These are phyloP conservation scores for Acanthoscelides obtectus DNA, from an alignment of 2,888 invertebrate species.

Conservation along the genomic window DNA sequence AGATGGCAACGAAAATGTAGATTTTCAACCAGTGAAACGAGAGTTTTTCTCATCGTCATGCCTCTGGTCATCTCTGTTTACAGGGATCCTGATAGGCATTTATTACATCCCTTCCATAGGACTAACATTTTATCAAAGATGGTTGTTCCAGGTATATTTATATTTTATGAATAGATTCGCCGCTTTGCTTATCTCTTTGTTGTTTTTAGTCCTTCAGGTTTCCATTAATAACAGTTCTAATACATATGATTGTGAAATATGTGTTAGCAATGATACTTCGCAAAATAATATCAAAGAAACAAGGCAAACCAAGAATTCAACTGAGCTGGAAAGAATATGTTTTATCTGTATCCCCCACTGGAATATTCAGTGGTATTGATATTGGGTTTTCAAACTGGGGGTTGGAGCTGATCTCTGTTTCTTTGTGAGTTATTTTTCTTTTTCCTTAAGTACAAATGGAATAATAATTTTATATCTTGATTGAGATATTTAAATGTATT, in stretches of 20 bases:
- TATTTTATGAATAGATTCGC: not conserved
- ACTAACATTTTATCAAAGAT: constrained; percentile 95
- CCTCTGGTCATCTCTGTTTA: constrained; percentile 42
- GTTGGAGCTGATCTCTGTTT: constrained; percentile 88
- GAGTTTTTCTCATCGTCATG: constrained; percentile 39
- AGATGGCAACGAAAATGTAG: constrained; percentile 31
- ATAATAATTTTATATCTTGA: too few relatives aligned
- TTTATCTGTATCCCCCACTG: constrained; percentile 77
- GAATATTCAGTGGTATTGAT: constrained; percentile 91
- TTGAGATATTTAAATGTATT: too few relatives aligned
- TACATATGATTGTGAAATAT: constrained; percentile 88
- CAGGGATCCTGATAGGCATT: constrained; percentile 60
- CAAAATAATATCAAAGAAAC: constrained; percentile 49
- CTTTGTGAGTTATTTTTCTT: constrained; percentile 59
- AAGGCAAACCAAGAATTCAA: constrained; percentile 61
- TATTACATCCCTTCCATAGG: constrained; percentile 92
- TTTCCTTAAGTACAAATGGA: too few relatives aligned
- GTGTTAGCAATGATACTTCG: constrained; percentile 71
- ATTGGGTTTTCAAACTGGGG: constrained; percentile 99
- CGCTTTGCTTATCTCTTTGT: not conserved
- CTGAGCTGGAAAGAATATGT: constrained; percentile 74
- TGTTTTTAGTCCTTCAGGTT: constrained; percentile 65
- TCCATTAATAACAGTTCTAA: constrained; percentile 84
- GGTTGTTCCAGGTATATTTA: constrained; percentile 71
- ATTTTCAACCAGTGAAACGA: constrained; percentile 37